Base-by-base conservation (phyloP, 2,113 vertebrate genomes). In the Sinocyclocheilus maitianheensis region DNA sequence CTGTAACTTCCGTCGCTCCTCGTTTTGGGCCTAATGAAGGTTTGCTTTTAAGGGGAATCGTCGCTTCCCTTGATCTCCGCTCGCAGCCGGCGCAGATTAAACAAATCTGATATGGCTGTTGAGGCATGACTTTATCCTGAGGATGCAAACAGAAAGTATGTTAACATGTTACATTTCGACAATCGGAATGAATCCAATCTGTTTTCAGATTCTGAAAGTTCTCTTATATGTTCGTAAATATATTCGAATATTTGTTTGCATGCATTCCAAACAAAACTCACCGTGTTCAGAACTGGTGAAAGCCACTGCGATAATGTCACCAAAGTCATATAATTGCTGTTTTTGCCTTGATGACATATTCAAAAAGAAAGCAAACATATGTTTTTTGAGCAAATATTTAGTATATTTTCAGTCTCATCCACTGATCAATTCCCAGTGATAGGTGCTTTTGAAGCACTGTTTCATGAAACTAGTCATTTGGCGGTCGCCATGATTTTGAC, bases 41-140 rank as follows among this genome's bases (percentile, higher is more conserved):
- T 79, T 88, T 77, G 82, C 87, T 90, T 71, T 87, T 87, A 90
- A 85, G 88, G 87, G 87, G 89, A 84, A 86, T 74, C 74, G 18
- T 40, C 72, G 80, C 90, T 90, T 48, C 72, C 82, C 80, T 84
- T 89, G 89, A 94, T 94, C 90, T 92, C 91, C 91, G 91, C 90
- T 93, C 91, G 87, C 91, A 93, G 91, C 93, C 89, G 87, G 91
- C 89, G 89, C 92, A 94, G 93, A 94, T 94, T 93, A 93, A 93
- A 94, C 93, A 94, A 94, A 93, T 94, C 91, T 91, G 93, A 93
- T 94, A 92, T 92, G 89, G 91, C 90, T 84, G 51, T 88, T 82
- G 90, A 91, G 91, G 92, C 93, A 14, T 89, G 91, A 90, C 92
- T 94, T 93, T 85, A 90, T 89, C 91, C 90, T 89, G 87, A 90